Base-by-base conservation (phyloP, 2,797 vertebrate species). In the Melanotaenia nigrans region DNA sequence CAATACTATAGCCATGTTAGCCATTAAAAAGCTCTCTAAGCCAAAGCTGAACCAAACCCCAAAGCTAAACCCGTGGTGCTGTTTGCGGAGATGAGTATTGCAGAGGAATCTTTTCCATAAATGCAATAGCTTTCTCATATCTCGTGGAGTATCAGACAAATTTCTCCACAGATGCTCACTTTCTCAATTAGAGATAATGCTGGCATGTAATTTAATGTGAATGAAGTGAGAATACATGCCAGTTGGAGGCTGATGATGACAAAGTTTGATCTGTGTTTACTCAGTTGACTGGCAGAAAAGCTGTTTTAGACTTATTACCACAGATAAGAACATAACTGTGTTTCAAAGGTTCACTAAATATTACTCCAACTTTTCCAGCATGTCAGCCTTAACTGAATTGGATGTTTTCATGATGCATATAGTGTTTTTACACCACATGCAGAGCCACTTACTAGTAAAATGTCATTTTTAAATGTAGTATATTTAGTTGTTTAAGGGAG, bases 181-280 rank as follows among this genome's bases (percentile, higher is more conserved):
- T 61, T 59, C 45, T 64, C 38, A 65, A 36, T 74, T 71, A 79
- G 40, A 65, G 61, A 49, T 38, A 59, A 57, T 62, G n/a, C 18
- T 20, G 10, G 28, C 18, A 6, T 70, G 60, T 71, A 59, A 38
- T 68, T 73, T 51, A 8, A 28, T n/a, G 60, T 55, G 60, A 70
- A 32, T 40, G 35, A 42, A 54, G 61, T 78, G 68, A 20, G 16
- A n/a, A 69, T 49, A 49, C 65, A 13, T 53, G 51, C 18, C 72
- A 63, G 72, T 47, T 71, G 80, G 76, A 70, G 80, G 79, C 70
- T 83, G 82, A 81, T 84, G 66, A 83, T 70, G 61, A 58, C 65
- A 65, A 71, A 55, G 38, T 71, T 72, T 73, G 10, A 47, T 65
- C 25, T 47, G 36, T 67, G 49, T 77, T 86, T 67, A 32, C 69